Evolutionary conservation across 2,113 vertebrate species (phyloP), one percentile per base, ranked within the genome.

Genomic region (Nibea albiflora): DNA sequence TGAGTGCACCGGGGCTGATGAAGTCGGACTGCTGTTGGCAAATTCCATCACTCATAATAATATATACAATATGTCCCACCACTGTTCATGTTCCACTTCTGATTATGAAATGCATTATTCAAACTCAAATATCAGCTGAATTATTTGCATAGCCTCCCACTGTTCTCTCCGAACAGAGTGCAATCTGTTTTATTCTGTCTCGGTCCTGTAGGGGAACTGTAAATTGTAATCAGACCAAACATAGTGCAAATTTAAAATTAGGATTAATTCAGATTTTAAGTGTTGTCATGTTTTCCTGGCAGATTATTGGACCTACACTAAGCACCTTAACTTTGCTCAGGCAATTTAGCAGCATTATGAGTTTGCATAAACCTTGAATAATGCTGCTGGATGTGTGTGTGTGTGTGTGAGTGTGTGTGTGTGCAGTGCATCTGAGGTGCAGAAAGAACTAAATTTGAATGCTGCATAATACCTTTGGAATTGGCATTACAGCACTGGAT

Each of bases 31-130:
- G 75, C 90, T 76, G 44, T 53, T 58, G 83, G 90, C 85, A 56
- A 82, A 89, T 52, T 85, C 61, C 81, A 90, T 90, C 89, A 63
- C n/a, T 86, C 54, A 83, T 56, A 86, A 76, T 85, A 85, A 91
- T 84, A 87, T 64, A 88, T 77, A 87, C 65, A 87, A 69, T 78
- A 89, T 79, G 71, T 76, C 81, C 68, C 84, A 80, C 56, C 72
- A 76, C 85, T 80, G 76, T 76, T 92, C 75, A 57, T 79, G 84
- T 83, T 80, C 63, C 74, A 81, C 74, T 88, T 87, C 63, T 83
- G 87, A 93, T 92, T 92, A 92, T 83, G 52, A 90, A 89, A 91
- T 88, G 76, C 85, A 91, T 92, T 91, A 89, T 93, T 93, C 84
- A 84, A 69, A 53, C 69, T 78, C 66, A 79, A 78, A 87, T 84